phyloP scores from a whole-genome alignment of 2,797 vertebrate genomes.

The Sebastes itinus region DNA sequence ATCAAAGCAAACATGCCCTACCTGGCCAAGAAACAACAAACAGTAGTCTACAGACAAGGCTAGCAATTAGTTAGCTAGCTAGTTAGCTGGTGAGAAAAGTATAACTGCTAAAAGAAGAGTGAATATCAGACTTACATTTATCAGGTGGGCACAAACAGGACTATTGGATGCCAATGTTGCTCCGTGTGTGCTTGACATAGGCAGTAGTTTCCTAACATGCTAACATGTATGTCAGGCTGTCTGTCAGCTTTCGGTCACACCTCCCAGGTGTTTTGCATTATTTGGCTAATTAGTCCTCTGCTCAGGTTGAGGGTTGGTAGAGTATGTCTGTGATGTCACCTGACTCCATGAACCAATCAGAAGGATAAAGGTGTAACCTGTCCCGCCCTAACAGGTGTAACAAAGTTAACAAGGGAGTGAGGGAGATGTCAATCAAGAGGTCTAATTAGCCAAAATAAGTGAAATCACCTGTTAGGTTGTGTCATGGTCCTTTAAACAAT shows the following conservation, averaged over 20 bases:
- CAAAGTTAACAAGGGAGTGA: neutral
- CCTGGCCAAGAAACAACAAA: neutral
- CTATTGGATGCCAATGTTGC: neutral
- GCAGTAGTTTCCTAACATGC: neutral
- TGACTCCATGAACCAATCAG: neutral
- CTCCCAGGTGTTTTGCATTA: neutral
- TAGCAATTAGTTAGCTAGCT: neutral
- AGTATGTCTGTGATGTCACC: neutral
- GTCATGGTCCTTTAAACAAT: neutral
- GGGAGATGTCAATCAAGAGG: neutral
- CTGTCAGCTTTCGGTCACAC: neutral
- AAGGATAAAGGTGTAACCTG: neutral
- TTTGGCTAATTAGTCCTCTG: neutral
- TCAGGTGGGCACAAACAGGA: neutral
- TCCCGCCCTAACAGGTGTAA: neutral
- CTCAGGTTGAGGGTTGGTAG: neutral
- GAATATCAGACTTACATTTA: neutral
- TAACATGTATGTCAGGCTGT: neutral
- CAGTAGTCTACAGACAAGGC: neutral
- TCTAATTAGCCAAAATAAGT: neutral
- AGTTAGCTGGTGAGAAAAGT: neutral
- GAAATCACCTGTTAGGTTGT: neutral
- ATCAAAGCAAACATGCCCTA: neutral
- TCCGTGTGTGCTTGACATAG: neutral
- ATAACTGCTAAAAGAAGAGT: neutral